Conservation (phyloP, 2,888 invertebrate species). For the Polydrusus cervinus region DNA sequence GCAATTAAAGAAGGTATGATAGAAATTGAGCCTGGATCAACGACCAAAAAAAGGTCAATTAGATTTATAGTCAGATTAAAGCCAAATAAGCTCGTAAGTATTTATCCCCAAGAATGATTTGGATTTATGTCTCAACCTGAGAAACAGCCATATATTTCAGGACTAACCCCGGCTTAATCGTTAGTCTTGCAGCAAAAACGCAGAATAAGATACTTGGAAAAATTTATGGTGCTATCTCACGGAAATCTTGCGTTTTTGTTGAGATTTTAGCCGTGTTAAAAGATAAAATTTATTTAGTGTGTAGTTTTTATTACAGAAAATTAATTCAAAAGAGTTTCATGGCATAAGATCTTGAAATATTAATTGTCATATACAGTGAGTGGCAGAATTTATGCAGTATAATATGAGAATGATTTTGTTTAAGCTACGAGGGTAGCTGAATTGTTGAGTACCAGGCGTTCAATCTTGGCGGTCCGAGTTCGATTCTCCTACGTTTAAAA, state of each 20-base stretch:
- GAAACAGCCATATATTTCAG: constrained; percentile 29
- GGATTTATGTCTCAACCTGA: constrained; percentile 22
- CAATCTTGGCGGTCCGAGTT: no score
- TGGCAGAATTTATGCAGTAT: no score
- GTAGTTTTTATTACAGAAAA: background rate
- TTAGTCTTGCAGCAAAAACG: constrained; percentile 13
- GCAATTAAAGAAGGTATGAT: no score
- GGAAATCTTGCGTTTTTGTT: constrained; percentile 17
- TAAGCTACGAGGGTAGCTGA: no score
- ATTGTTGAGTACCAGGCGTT: no score
- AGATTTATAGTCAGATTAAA: constrained; percentile 5
- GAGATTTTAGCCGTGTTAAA: constrained; percentile 11
- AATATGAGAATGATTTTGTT: no score
- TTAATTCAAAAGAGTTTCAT: background rate
- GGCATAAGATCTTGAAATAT: no score
- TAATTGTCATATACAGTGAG: no score
- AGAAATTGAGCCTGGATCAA: no score
- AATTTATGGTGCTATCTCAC: constrained; percentile 25
- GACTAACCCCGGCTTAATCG: constrained; percentile 26
- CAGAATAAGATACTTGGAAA: constrained; percentile 19
- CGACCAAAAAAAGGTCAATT: constrained; percentile 8
- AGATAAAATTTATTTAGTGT: constrained; percentile 6
- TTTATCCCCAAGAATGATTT: constrained; percentile 19
- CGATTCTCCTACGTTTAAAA: no score
- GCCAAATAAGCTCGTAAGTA: constrained; percentile 12